Conservation (phyloP, 1,140 invertebrate species). For the Venustaconcha ellipsiformis region DNA sequence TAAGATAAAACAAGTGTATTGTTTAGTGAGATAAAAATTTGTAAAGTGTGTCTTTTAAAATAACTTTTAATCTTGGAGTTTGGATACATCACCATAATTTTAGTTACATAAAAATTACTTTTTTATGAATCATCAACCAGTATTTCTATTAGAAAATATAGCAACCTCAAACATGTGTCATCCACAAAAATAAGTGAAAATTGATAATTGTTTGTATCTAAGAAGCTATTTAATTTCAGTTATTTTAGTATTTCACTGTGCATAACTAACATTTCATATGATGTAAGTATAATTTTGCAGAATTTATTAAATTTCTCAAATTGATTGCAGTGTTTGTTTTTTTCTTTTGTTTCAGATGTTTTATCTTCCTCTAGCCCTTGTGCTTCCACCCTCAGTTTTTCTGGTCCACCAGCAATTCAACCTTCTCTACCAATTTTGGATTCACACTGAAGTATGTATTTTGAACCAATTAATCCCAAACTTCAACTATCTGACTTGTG, state of each 20-base stretch:
- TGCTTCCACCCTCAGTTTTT: slow-evolving; percentile 87
- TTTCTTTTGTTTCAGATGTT: slow-evolving; percentile 76
- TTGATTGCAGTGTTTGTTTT: neutral
- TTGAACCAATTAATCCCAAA: neutral
- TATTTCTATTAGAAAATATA: neutral
- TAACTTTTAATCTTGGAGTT: no score
- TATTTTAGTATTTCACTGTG: no score
- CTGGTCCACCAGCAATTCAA: slow-evolving; percentile 88
- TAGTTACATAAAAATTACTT: neutral
- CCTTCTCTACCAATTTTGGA: slow-evolving; percentile 92
- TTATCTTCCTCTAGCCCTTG: slow-evolving; percentile 86
- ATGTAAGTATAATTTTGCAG: no score
- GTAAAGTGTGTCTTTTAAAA: no score
- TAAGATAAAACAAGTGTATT: no score
- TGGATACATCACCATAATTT: no score
- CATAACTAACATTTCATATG: no score
- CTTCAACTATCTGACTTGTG: neutral
- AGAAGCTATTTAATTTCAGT: no score
- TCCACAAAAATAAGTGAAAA: neutral
- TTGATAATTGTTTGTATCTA: neutral
- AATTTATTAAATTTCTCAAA: no score
- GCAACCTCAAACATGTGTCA: neutral
- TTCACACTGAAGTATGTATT: slow-evolving; percentile 82
- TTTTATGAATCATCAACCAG: neutral
- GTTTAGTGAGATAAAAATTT: no score